phyloP scores from a whole-genome alignment of 92 coral and sea anemone genomes.

The Siderastrea siderea region DNA sequence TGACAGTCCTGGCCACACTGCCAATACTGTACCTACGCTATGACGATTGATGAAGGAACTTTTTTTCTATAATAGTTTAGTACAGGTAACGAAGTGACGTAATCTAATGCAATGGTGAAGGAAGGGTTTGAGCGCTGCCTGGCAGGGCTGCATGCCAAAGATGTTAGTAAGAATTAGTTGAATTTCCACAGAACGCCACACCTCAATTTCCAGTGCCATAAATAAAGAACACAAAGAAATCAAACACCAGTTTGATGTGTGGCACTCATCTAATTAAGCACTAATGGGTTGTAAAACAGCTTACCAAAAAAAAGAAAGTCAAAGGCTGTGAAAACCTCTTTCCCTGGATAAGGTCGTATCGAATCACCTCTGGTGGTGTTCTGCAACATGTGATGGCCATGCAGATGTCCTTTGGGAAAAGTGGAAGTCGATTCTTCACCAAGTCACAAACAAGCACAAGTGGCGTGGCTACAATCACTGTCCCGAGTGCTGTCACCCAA shows the following conservation, averaged over 20 bases:
- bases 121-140: constrained; percentile 39
- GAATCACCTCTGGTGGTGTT: constrained; percentile 80
- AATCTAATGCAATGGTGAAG: constrained; percentile 76
- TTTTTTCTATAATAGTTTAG: constrained; percentile 49
- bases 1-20: too few relatives aligned
- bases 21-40: constrained; percentile 78
- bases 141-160: neutral
- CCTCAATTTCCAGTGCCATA: too few relatives aligned
- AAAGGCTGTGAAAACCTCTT: constrained; percentile 56
- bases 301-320: too few relatives aligned
- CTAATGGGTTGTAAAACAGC: too few relatives aligned
- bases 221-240: too few relatives aligned
- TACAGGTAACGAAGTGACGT: constrained; percentile 77
- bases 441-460: too few relatives aligned
- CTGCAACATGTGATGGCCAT: constrained; percentile 58
- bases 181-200: constrained; percentile 73
- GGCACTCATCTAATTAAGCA: too few relatives aligned
- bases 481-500: constrained; percentile 57
- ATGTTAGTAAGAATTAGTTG: constrained; percentile 12
- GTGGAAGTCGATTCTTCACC: constrained; percentile 60
- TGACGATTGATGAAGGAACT: constrained; percentile 67
- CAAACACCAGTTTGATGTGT: too few relatives aligned
- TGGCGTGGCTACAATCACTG: constrained; percentile 49
- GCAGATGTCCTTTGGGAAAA: constrained; percentile 56
- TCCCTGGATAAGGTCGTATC: constrained; percentile 72